Percentiles rank a stretch among this genome's conserved stretches.
phyloP scores from a whole-genome alignment of 2,113 vertebrate species.

The Ellobius talpinus region DNA sequence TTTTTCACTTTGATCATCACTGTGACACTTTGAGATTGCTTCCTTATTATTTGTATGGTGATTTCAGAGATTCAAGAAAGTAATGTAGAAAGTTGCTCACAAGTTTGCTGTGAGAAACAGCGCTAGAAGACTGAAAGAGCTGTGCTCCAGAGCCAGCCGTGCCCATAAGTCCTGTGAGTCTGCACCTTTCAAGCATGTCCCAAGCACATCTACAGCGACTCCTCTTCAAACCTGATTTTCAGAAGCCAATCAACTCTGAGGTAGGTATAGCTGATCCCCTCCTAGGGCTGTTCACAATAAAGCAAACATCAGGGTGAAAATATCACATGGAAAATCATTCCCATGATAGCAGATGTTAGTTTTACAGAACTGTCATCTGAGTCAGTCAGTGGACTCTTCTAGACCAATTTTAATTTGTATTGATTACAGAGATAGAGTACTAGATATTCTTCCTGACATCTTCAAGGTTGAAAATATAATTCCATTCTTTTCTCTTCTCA shows the following conservation, averaged over 20 bases:
- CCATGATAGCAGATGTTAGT: neutral
- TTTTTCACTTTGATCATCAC: neutral
- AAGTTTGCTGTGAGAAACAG: neutral
- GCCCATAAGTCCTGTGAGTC: neutral
- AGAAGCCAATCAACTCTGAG: neutral
- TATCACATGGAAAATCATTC: neutral
- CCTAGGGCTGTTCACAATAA: neutral
- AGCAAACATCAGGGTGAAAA: neutral
- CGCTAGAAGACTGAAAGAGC: neutral
- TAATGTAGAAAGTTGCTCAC: neutral
- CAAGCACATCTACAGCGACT: neutral
- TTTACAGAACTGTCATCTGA: neutral
- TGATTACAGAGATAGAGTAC: neutral
- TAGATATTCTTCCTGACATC: neutral
- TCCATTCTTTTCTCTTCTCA: neutral
- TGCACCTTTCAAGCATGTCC: fast-evolving
- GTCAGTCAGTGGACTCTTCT: constrained; percentile 22
- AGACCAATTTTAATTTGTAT: constrained; percentile 31
- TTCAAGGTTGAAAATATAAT: neutral
- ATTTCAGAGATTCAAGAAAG: constrained; percentile 1
- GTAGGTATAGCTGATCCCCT: neutral
- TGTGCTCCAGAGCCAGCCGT: neutral
- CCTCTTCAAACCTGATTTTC: neutral
- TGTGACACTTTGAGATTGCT: neutral
- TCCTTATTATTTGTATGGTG: neutral